phyloP scores from a whole-genome alignment of 1,140 invertebrate genomes.

The Adelges cooleyi region DNA sequence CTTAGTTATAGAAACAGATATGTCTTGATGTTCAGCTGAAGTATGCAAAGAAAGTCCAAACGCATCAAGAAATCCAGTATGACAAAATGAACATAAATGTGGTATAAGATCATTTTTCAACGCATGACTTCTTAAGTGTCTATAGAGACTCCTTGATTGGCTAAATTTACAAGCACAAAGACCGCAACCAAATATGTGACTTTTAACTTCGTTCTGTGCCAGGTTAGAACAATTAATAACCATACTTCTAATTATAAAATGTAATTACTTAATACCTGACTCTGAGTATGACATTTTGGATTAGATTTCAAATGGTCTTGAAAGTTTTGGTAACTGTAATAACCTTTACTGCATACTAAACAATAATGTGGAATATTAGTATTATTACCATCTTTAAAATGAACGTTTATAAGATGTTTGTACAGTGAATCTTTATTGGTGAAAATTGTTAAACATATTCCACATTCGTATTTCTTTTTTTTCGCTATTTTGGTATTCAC shows the following conservation, averaged over 20 bases:
- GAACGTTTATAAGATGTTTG: neutral
- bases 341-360: constrained; percentile 10
- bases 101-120: constrained; percentile 10
- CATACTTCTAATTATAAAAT: neutral
- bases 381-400: neutral
- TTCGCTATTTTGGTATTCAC: neutral
- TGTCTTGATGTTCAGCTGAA: neutral
- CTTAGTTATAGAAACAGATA: neutral
- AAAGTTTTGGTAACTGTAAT: neutral
- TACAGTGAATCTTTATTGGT: constrained; percentile 3
- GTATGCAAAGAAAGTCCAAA: constrained; percentile 14
- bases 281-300: neutral
- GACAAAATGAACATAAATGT: constrained; percentile 18
- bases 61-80: constrained; percentile 4
- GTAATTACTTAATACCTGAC: neutral
- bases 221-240: too few relatives aligned
- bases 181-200: neutral
- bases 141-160: constrained; percentile 7
- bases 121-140: constrained; percentile 5
- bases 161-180: constrained; percentile 6
- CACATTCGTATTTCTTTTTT: neutral
- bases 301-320: neutral
- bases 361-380: constrained; percentile 15
- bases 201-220: neutral
- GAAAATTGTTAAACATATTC: neutral